Percentiles rank a stretch among this genome's conserved stretches.
These are phyloP conservation scores for Marcusenius ussheri DNA, from an alignment of 2,113 vertebrate species.

Conservation along the genomic window DNA sequence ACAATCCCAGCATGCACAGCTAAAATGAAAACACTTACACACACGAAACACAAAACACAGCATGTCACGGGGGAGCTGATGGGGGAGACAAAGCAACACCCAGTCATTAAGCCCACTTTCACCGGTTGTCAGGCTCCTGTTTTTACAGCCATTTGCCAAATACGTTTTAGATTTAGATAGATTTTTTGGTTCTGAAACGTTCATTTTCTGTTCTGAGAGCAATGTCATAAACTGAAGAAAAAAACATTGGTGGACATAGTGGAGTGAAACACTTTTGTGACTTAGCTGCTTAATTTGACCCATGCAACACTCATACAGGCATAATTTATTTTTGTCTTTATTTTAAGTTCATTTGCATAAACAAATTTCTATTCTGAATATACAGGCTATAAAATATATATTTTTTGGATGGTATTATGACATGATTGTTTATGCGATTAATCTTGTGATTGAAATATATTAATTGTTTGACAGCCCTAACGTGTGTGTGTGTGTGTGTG, in stretches of 20 bases:
- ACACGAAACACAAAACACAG: too few species aligned
- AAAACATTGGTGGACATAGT: neutral
- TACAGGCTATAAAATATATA: neutral
- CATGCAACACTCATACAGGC: neutral
- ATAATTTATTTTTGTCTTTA: neutral
- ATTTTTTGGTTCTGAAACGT: neutral
- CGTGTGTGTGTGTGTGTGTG: neutral
- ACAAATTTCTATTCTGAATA: neutral
- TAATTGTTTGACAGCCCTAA: neutral
- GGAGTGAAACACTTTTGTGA: neutral
- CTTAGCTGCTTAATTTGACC: neutral
- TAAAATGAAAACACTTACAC: neutral
- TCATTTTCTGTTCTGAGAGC: neutral
- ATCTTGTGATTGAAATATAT: neutral
- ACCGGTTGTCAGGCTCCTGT: neutral
- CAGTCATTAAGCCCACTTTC: neutral
- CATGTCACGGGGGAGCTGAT: neutral
- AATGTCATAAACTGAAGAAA: neutral
- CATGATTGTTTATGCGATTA: neutral
- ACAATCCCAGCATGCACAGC: neutral
- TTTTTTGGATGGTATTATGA: neutral
- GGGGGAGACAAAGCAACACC: neutral
- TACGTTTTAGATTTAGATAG: neutral
- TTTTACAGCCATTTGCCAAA: neutral
- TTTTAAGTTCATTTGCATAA: neutral